Percentiles rank a stretch among this genome's conserved stretches.
These are phyloP conservation scores for Dynastes tityus DNA, from an alignment of 2,888 invertebrate species.

Conservation along the genomic window DNA sequence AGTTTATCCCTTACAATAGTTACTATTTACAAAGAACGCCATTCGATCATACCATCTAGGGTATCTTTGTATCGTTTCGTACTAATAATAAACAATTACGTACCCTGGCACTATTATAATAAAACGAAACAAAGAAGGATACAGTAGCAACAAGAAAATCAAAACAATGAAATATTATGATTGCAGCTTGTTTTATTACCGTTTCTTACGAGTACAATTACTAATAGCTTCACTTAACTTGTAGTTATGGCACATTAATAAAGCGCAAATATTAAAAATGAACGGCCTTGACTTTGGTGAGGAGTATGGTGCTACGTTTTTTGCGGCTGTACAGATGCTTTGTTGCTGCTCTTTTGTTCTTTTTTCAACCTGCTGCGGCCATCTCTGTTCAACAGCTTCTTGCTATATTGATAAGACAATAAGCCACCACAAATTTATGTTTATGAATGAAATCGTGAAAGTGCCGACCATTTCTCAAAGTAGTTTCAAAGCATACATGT, in stretches of 20 bases:
- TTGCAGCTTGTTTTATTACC: slow-evolving; percentile 58
- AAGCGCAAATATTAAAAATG: slow-evolving; percentile 42
- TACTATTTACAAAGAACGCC: no score
- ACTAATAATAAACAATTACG: no score
- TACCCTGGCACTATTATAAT: background rate
- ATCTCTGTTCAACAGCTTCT: background rate
- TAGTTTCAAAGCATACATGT: background rate
- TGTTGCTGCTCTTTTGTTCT: slow-evolving; percentile 4
- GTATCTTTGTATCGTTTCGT: no score
- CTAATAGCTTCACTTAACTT: slow-evolving; percentile 54
- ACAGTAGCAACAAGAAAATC: slow-evolving; percentile 9
- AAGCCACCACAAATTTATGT: slow-evolving; percentile 22
- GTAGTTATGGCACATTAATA: slow-evolving; percentile 53
- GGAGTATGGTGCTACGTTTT: background rate
- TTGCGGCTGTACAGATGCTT: slow-evolving; percentile 8
- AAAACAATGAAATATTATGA: slow-evolving; percentile 60
- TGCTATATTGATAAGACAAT: slow-evolving; percentile 22
- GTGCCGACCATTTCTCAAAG: slow-evolving; percentile 15
- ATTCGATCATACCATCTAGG: no score
- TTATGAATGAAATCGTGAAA: slow-evolving; percentile 21
- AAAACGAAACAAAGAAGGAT: background rate
- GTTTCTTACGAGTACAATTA: slow-evolving; percentile 49
- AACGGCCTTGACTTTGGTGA: slow-evolving; percentile 38
- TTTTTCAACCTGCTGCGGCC: background rate
- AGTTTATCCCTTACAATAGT: no score